These are phyloP conservation scores for Acrocephalus arundinaceus DNA, from an alignment of 2,113 vertebrate genomes.

Conservation along the genomic window DNA sequence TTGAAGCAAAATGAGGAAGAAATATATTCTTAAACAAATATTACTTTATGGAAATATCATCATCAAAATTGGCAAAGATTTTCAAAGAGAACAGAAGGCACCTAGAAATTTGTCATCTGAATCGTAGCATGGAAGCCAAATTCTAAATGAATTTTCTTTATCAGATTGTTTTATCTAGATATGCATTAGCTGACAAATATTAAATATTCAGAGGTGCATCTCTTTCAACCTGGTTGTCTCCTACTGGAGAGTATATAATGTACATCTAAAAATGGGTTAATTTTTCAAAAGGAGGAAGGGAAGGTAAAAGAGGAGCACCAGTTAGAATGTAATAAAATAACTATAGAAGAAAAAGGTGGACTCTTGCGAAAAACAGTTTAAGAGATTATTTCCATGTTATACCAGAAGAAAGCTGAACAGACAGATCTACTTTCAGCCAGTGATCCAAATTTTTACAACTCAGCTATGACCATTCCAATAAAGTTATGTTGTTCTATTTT, in stretches of 20 bases:
- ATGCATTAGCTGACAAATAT: not conserved
- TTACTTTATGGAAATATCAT: constrained; percentile 43
- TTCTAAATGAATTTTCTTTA: constrained; percentile 23
- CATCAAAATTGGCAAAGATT: constrained; percentile 31
- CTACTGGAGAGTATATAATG: not conserved
- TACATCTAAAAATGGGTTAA: not conserved
- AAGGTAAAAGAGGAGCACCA: not conserved
- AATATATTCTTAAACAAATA: constrained; percentile 32
- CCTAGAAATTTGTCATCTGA: not conserved
- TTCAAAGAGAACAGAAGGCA: constrained; percentile 17
- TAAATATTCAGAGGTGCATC: not conserved
- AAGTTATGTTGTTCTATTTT: not conserved
- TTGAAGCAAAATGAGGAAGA: not conserved
- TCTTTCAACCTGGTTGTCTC: not conserved
- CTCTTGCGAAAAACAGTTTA: not conserved
- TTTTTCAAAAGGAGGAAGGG: not conserved
- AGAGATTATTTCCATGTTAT: not conserved
- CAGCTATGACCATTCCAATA: not conserved
- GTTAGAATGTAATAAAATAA: not conserved
- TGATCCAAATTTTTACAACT: not conserved
- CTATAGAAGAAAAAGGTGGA: not conserved
- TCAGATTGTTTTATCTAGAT: constrained; percentile 13
- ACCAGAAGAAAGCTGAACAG: not conserved
- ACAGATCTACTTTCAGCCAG: not conserved
- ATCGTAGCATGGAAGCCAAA: constrained; percentile 1